phyloP scores from a whole-genome alignment of 2,888 invertebrate species.

The Subacronicta megacephala region DNA sequence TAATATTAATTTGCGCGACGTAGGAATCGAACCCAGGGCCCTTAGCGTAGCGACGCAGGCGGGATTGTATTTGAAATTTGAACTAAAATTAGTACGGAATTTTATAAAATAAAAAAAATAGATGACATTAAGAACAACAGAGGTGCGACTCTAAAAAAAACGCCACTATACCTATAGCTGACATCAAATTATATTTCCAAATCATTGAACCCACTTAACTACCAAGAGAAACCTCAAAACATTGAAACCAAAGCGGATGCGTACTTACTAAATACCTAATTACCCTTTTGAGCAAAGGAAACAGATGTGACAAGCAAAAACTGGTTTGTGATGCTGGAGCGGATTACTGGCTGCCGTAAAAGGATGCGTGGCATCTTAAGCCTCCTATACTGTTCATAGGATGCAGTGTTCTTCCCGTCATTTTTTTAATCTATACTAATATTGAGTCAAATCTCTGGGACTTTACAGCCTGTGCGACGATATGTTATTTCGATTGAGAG shows the following conservation, averaged over 20 bases:
- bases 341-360: constrained; percentile 26
- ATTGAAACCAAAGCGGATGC: constrained; percentile 31
- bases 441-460: too few relatives aligned
- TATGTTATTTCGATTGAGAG: too few relatives aligned
- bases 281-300: constrained; percentile 36
- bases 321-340: constrained; percentile 17
- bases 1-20: too few relatives aligned
- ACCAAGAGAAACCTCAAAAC: constrained; percentile 39
- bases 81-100: too few relatives aligned
- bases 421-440: constrained; percentile 7
- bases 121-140: too few relatives aligned
- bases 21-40: too few relatives aligned
- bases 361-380: constrained; percentile 41
- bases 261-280: constrained; percentile 15
- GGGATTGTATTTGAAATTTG: too few relatives aligned
- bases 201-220: constrained; percentile 13
- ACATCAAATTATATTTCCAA: background rate
- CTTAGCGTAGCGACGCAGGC: too few relatives aligned
- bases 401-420: constrained; percentile 20
- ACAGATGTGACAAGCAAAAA: constrained; percentile 50
- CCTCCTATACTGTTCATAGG: constrained; percentile 16
- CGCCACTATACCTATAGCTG: background rate
- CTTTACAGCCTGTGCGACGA: too few relatives aligned
- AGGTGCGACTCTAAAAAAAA: too few relatives aligned
- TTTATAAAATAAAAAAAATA: too few relatives aligned